phyloP scores from a whole-genome alignment of 2,797 vertebrate genomes.

The Scomberomorus guttatus region DNA sequence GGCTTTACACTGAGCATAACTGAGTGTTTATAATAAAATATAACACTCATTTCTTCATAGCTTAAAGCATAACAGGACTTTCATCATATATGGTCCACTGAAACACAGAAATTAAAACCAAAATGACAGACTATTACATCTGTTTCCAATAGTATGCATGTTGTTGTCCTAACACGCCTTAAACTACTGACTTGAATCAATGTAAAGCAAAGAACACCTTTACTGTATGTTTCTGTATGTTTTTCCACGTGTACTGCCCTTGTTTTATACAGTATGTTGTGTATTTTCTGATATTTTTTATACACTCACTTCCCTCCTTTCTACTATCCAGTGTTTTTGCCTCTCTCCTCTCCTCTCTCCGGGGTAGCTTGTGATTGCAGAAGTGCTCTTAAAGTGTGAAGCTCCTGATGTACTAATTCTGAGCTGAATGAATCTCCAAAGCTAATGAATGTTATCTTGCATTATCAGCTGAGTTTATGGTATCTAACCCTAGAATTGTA shows the following conservation, averaged over 20 bases:
- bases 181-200: neutral
- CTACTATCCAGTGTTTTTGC: neutral
- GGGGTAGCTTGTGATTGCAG: conserved; percentile 25
- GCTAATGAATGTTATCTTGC: conserved; percentile 6
- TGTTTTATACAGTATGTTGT: neutral
- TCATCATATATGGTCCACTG: neutral
- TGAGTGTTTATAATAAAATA: conserved; percentile 18
- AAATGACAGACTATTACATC: neutral
- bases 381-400: conserved; percentile 60
- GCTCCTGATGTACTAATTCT: neutral
- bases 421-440: neutral
- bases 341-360: conserved; percentile 11
- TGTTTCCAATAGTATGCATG: neutral
- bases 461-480: neutral
- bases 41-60: neutral
- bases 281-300: neutral
- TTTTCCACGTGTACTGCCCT: neutral
- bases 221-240: neutral
- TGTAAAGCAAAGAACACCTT: neutral
- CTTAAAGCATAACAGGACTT: neutral
- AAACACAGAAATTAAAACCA: neutral
- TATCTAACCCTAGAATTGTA: neutral
- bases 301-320: neutral
- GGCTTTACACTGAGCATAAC: conserved; percentile 5
- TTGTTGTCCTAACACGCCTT: neutral